Percentiles rank a stretch among this genome's conserved stretches.
These are phyloP conservation scores for Dipodomys spectabilis DNA, from an alignment of 2,113 vertebrate genomes.

Conservation along the genomic window DNA sequence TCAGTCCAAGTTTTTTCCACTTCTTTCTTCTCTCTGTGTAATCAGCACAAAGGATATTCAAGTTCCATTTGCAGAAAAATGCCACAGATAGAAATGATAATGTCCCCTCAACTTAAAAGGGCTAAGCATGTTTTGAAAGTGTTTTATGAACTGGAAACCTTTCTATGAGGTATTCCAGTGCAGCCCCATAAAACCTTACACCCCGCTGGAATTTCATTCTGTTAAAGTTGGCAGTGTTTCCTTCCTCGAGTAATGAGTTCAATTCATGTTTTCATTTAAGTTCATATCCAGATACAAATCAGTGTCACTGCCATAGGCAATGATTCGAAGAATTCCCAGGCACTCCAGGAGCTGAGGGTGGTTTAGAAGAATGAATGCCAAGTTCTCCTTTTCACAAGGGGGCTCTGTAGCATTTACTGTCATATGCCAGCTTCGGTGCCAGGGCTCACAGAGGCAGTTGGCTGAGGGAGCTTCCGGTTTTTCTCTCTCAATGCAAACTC, in stretches of 20 bases:
- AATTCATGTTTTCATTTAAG: slow-evolving; percentile 77
- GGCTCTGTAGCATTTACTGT: neutral
- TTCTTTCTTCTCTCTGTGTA: slow-evolving; percentile 49
- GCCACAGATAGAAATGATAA: slow-evolving; percentile 73
- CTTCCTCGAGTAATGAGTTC: slow-evolving; percentile 77
- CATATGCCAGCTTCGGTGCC: neutral
- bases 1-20: slow-evolving; percentile 31
- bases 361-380: slow-evolving; percentile 47
- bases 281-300: slow-evolving; percentile 72
- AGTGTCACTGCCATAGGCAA: slow-evolving; percentile 57
- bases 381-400: fast-evolving
- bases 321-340: slow-evolving; percentile 53
- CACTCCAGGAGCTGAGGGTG: slow-evolving; percentile 4
- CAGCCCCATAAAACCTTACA: slow-evolving; percentile 70
- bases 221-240: slow-evolving; percentile 78
- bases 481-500: slow-evolving; percentile 53
- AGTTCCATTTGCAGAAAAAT: slow-evolving; percentile 65
- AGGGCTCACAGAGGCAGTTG: slow-evolving; percentile 23
- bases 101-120: slow-evolving; percentile 62
- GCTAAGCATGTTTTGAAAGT: slow-evolving; percentile 68
- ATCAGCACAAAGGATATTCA: slow-evolving; percentile 62
- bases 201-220: slow-evolving; percentile 71
- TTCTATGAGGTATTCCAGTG: slow-evolving; percentile 77
- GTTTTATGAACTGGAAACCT: slow-evolving; percentile 82
- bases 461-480: slow-evolving; percentile 58